Evolutionary conservation across 2,797 vertebrate species (phyloP).

Genomic region (Artibeus lituratus): DNA sequence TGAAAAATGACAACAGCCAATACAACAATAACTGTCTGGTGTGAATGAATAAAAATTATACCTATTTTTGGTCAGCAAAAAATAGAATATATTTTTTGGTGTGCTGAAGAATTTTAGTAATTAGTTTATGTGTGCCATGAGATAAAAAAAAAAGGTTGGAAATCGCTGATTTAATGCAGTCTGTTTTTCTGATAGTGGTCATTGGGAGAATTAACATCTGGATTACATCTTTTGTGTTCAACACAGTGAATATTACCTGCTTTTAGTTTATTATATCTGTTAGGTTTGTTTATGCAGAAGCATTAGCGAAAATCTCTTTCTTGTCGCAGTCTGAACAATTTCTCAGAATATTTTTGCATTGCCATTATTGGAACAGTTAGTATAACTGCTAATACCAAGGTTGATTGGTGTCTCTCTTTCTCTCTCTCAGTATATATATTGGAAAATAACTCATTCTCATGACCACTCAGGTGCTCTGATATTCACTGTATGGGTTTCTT

Average conservation of each 20-base stretch:
- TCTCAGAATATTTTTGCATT: constrained; percentile 82
- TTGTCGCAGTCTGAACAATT: constrained; percentile 82
- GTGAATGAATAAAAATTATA: not conserved
- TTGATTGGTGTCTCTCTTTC: not conserved
- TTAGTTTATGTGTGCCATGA: not conserved
- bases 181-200: constrained; percentile 70
- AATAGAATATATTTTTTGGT: not conserved
- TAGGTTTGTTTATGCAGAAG: constrained; percentile 79
- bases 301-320: constrained; percentile 78
- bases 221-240: constrained; percentile 68
- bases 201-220: constrained; percentile 75
- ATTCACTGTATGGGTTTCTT: constrained; percentile 76
- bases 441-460: constrained; percentile 79
- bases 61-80: not conserved
- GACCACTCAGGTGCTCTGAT: constrained; percentile 74
- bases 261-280: constrained; percentile 71
- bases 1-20: not conserved
- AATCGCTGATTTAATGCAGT: not conserved
- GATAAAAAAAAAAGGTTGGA: not conserved
- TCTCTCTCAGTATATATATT: not conserved
- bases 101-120: not conserved
- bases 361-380: constrained; percentile 75
- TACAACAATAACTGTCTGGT: not conserved
- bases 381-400: constrained; percentile 77
- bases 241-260: constrained; percentile 64